These are phyloP conservation scores for Cuculus canorus DNA, from an alignment of 2,797 vertebrate genomes.

Conservation along the genomic window DNA sequence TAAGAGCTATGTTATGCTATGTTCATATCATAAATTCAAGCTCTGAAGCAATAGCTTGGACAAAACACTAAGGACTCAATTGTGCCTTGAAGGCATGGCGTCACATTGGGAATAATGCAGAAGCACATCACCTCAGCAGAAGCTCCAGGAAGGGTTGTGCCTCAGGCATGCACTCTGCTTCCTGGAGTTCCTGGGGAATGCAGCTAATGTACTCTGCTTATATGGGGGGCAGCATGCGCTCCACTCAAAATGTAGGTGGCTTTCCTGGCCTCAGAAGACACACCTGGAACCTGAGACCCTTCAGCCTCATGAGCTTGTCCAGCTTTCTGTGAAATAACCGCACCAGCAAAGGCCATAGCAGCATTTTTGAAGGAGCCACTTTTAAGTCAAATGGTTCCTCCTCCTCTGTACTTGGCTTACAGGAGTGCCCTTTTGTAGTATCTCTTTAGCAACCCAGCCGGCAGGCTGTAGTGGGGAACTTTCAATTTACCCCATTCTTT, in stretches of 20 bases:
- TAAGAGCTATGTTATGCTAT: constrained; percentile 61
- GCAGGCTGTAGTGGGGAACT: neutral
- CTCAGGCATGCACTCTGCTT: constrained; percentile 35
- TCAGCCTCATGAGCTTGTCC: neutral
- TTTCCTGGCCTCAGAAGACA: neutral
- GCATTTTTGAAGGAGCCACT: neutral
- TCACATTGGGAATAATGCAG: neutral
- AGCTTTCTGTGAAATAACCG: neutral
- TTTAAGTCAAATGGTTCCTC: neutral
- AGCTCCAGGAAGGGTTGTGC: neutral
- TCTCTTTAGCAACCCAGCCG: neutral
- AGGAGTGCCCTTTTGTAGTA: rapidly evolving
- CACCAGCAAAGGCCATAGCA: neutral
- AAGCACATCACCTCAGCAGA: neutral
- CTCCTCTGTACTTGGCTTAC: neutral
- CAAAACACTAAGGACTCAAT: constrained; percentile 52
- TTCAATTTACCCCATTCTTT: neutral
- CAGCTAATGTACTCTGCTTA: neutral
- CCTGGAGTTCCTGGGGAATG: neutral
- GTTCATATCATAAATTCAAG: constrained; percentile 57
- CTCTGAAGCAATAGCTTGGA: constrained; percentile 61
- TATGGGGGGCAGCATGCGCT: neutral
- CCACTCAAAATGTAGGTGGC: neutral
- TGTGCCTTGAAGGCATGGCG: constrained; percentile 34
- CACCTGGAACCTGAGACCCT: neutral